Evolutionary conservation across 2,113 vertebrate species (phyloP).

Genomic region (Engraulis encrasicolus): DNA sequence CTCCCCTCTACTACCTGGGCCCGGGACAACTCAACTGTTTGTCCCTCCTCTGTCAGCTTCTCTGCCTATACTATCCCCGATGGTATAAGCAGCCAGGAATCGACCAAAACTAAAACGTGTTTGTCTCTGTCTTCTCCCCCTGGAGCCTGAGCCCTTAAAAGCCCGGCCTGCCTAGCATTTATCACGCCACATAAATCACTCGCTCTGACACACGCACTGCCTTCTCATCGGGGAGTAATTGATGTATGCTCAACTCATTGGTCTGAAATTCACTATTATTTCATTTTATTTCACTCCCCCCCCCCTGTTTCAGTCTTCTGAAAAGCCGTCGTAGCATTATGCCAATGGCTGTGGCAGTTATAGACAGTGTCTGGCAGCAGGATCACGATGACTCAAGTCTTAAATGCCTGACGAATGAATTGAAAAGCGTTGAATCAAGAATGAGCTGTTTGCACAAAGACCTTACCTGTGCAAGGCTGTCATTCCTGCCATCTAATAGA

Average conservation of each 20-base stretch:
- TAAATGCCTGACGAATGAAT: not conserved
- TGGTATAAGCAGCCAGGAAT: not conserved
- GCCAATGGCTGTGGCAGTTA: not conserved
- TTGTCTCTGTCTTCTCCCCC: not conserved
- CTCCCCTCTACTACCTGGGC: no score
- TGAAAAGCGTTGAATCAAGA: not conserved
- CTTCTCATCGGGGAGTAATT: conserved; percentile 11
- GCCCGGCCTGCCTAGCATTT: not conserved
- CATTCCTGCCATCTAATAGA: not conserved
- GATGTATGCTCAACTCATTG: conserved; percentile 39
- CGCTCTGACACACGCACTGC: not conserved
- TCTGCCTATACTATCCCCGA: not conserved
- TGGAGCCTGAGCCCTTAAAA: not conserved
- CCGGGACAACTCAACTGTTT: no score
- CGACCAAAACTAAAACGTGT: not conserved
- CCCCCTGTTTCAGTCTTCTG: no score
- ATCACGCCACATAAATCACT: not conserved
- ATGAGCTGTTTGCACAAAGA: not conserved
- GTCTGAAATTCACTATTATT: conserved; percentile 34
- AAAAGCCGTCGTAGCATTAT: not conserved
- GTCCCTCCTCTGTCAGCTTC: no score
- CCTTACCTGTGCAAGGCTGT: not conserved
- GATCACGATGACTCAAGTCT: not conserved
- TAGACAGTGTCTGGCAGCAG: not conserved
- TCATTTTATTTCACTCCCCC: no score